A percentile compares a stretch with the other conserved stretches of the same genome.
Evolutionary conservation across 2,888 invertebrate genomes (phyloP).

Genomic region (Lithophane ornitopus): DNA sequence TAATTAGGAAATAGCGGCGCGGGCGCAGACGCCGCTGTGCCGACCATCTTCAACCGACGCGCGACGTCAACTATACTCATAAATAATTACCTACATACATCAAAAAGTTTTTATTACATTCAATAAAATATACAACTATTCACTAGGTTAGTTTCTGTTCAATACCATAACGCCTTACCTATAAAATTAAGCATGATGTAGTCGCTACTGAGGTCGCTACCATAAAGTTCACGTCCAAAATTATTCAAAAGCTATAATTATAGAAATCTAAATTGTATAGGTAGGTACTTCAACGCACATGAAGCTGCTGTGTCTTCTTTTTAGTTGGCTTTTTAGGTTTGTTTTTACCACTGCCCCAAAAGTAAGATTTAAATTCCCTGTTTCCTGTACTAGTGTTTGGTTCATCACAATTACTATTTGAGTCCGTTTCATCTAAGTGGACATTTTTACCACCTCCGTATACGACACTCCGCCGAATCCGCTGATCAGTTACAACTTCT

Average conservation of each 20-base stretch:
- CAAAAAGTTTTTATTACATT: constrained; percentile 10
- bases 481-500: constrained; percentile 15
- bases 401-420: constrained; percentile 65
- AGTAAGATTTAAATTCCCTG: constrained; percentile 73
- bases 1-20: constrained; percentile 89
- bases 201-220: no score
- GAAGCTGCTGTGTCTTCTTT: constrained; percentile 63
- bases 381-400: constrained; percentile 58
- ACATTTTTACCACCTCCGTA: constrained; percentile 45
- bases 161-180: neutral
- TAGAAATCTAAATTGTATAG: neutral
- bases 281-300: constrained; percentile 44
- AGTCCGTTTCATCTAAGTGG: constrained; percentile 56
- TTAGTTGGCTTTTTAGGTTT: constrained; percentile 75
- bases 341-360: constrained; percentile 75
- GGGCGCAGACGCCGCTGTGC: constrained; percentile 75
- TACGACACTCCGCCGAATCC: constrained; percentile 46
- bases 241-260: constrained; percentile 2
- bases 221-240: neutral
- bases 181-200: neutral
- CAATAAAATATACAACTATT: constrained; percentile 12
- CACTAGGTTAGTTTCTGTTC: neutral
- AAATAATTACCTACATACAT: constrained; percentile 41
- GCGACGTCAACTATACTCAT: constrained; percentile 47
- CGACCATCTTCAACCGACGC: constrained; percentile 70